phyloP scores from a whole-genome alignment of 2,888 invertebrate species.

The Apamea anceps region DNA sequence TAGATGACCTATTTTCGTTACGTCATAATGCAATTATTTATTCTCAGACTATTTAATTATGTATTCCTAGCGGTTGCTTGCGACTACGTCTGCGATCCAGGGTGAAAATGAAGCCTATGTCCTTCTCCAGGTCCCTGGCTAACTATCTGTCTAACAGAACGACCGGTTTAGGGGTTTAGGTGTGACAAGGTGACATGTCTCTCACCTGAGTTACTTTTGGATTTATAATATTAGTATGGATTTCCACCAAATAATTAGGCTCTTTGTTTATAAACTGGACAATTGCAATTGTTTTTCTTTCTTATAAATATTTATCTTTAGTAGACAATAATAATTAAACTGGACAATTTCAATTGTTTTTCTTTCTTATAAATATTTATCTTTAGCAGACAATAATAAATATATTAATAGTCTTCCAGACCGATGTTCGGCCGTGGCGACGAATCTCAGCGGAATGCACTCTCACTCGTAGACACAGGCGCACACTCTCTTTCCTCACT shows the following conservation, averaged over 20 bases:
- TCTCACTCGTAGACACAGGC: too few species aligned
- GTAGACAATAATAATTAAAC: background rate
- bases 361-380: background rate
- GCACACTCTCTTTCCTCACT: too few species aligned
- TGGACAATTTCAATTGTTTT: background rate
- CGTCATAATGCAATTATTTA: background rate
- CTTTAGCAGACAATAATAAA: background rate
- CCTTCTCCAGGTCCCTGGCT: background rate
- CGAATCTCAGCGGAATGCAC: too few species aligned
- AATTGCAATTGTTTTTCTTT: background rate
- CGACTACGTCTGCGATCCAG: background rate
- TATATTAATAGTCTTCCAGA: too few species aligned
- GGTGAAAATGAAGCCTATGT: background rate
- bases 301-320: background rate
- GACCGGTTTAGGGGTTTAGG: background rate
- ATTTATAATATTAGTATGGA: background rate
- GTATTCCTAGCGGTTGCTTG: background rate
- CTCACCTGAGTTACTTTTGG: background rate
- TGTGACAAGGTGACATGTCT: background rate
- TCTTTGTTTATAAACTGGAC: background rate
- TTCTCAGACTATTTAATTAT: background rate
- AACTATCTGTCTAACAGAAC: background rate
- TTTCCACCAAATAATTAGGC: background rate
- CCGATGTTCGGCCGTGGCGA: too few species aligned
- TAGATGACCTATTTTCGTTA: constrained; percentile 31